phyloP scores from a whole-genome alignment of 2,888 invertebrate species.

The Hyalella azteca region DNA sequence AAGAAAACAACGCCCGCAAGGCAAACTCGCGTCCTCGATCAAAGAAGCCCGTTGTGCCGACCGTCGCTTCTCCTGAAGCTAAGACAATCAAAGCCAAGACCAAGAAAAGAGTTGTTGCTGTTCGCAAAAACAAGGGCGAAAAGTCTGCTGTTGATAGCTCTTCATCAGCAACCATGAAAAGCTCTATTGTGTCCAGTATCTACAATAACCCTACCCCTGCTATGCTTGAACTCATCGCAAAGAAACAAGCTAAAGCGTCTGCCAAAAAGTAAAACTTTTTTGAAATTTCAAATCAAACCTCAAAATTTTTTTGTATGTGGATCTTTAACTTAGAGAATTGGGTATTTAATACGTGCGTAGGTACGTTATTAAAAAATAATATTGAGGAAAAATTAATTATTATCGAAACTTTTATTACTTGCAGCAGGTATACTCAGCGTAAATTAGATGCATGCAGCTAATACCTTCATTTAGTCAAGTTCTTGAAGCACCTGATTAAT shows the following conservation, averaged over 20 bases:
- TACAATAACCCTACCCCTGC: conserved; percentile 54
- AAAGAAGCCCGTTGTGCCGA: neutral
- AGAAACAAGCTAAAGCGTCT: conserved; percentile 17
- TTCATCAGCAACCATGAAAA: neutral
- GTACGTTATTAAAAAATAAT: too few species aligned
- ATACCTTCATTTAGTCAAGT: too few species aligned
- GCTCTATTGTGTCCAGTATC: conserved; percentile 19
- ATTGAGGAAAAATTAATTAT: too few species aligned
- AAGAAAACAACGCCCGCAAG: conserved; percentile 42
- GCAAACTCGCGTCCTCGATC: conserved; percentile 37
- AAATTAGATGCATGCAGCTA: too few species aligned
- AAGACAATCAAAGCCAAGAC: neutral
- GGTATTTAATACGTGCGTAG: too few species aligned
- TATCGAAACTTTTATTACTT: too few species aligned
- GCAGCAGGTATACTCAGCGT: too few species aligned
- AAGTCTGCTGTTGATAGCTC: too few species aligned
- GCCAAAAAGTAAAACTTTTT: neutral
- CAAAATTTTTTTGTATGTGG: neutral
- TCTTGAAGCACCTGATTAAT: too few species aligned
- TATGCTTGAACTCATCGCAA: conserved; percentile 55
- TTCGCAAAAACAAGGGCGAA: neutral
- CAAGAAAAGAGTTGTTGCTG: too few species aligned
- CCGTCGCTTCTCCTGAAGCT: neutral
- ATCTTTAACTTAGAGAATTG: neutral
- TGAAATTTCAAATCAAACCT: neutral